Base-by-base conservation (phyloP, 2,888 invertebrate genomes). In the Muschampia plurimacula region DNA sequence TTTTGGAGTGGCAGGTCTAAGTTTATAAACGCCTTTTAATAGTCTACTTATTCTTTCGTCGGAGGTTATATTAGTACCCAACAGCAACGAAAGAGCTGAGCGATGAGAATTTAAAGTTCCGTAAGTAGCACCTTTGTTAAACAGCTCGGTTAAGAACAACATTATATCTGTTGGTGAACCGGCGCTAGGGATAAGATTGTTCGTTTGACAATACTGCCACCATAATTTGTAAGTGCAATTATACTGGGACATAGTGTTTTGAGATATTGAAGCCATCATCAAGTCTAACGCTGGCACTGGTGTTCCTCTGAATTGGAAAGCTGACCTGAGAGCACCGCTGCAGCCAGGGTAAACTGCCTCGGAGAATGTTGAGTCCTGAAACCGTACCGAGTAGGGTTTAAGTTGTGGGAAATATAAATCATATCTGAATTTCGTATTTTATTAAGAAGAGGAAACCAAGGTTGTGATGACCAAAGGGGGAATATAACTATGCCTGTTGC, bases 1-100 rank as follows among this genome's bases (percentile, higher is more conserved):
- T 72, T 77, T 82, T 2, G 83, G 81, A 69, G 69, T 59, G 9
- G 74, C 49, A 9, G 77, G 77, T 68, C 73, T 74, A 32, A 72
- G 46, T 52, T 52, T 70, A 67, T 55, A 75, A n/a, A 74, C 64
- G 2, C 76, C 76, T 46, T 74, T 77, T 1, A 77, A 41, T 28
- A 78, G 69, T 12, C 73, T 15, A 22, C 22, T 55, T 6, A 55
- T 46, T 46, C 12, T 12, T 12, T 46, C 46, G 4, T 46, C 12
- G 12, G 12, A 12, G 5, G 12, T 13, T 46, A 46, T 2, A 2
- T 46, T 12, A 12, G 12, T 46, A 12, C 46, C 55, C 15, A 55
- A 55, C n/a, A 55, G 15, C 2, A 55, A 15, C 2, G 55, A 55
- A 1, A 55, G 55, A 9, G 55, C 55, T 9, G 55, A 55, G 15